phyloP scores from a whole-genome alignment of 2,888 invertebrate genomes.

The Tetragonisca angustula region DNA sequence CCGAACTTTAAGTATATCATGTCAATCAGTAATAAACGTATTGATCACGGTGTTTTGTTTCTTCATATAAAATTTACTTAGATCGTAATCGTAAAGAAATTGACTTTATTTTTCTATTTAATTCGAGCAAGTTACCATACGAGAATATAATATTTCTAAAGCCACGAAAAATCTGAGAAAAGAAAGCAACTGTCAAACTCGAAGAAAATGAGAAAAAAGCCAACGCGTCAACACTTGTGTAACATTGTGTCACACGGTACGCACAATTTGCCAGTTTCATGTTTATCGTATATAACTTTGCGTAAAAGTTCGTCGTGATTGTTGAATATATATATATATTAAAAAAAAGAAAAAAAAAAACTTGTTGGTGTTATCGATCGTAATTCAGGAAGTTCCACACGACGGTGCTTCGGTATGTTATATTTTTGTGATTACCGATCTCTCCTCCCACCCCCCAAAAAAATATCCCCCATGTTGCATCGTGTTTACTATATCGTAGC shows the following conservation, averaged over 20 bases:
- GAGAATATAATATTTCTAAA: not conserved
- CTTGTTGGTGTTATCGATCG: slow-evolving; percentile 46
- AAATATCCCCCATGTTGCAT: slow-evolving; percentile 23
- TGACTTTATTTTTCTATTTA: not conserved
- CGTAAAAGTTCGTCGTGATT: slow-evolving; percentile 39
- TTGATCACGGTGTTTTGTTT: not conserved
- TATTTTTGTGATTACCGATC: slow-evolving; percentile 47
- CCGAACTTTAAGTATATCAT: slow-evolving; percentile 8
- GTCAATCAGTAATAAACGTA: not conserved
- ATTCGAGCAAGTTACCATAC: not conserved
- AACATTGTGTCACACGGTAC: slow-evolving; percentile 31
- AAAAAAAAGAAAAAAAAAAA: not conserved
- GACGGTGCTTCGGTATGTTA: slow-evolving; percentile 25
- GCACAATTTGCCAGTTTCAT: slow-evolving; percentile 47
- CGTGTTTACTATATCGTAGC: slow-evolving; percentile 51
- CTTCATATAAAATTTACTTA: not conserved
- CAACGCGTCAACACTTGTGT: not conserved
- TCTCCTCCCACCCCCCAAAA: too few relatives aligned
- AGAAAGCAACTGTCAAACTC: not conserved
- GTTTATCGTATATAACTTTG: slow-evolving; percentile 30
- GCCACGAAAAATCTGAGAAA: not conserved
- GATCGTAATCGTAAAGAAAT: not conserved
- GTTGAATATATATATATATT: slow-evolving; percentile 11
- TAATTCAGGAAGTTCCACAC: slow-evolving; percentile 18
- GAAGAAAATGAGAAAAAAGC: not conserved